Evolutionary conservation across 2,888 invertebrate genomes (phyloP).

Genomic region (Spatulosminthurus flaviceps): DNA sequence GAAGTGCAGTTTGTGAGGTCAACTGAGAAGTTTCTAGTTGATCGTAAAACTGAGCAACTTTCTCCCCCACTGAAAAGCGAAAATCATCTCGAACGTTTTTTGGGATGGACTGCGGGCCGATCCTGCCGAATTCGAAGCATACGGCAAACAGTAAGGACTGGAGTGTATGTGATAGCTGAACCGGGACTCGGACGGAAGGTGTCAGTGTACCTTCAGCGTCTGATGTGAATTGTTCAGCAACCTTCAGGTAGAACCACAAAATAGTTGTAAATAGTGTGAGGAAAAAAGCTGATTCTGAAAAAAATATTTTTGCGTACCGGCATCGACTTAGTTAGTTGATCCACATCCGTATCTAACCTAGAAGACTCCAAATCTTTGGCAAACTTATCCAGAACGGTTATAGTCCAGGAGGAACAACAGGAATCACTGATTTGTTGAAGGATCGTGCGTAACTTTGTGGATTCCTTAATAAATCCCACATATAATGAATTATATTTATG

Average conservation of each 20-base stretch:
- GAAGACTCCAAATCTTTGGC: constrained; percentile 31
- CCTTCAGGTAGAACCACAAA: constrained; percentile 10
- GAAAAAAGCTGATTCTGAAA: background rate
- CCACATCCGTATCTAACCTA: constrained; percentile 32
- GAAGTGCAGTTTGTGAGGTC: background rate
- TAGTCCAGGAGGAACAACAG: constrained; percentile 55
- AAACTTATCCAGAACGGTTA: constrained; percentile 47
- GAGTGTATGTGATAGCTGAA: constrained; percentile 58
- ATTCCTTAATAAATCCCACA: constrained; percentile 45
- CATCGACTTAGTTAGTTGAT: constrained; percentile 50
- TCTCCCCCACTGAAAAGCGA: background rate
- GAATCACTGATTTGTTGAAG: constrained; percentile 51
- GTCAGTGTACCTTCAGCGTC: constrained; percentile 56
- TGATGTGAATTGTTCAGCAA: constrained; percentile 55
- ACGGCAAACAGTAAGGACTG: constrained; percentile 41
- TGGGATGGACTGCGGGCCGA: constrained; percentile 7
- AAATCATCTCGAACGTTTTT: constrained; percentile 14
- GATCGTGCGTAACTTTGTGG: constrained; percentile 41
- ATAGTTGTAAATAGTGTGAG: background rate
- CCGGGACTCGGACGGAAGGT: constrained; percentile 59
- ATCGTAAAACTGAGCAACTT: background rate
- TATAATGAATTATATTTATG: background rate
- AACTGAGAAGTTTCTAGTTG: background rate
- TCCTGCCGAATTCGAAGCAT: constrained; percentile 19
- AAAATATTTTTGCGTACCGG: constrained; percentile 47